A percentile compares a stretch with the other conserved stretches of the same genome.
Conservation (phyloP, 92 coral and sea anemone genomes). For the Epizoanthus illoricatus region DNA sequence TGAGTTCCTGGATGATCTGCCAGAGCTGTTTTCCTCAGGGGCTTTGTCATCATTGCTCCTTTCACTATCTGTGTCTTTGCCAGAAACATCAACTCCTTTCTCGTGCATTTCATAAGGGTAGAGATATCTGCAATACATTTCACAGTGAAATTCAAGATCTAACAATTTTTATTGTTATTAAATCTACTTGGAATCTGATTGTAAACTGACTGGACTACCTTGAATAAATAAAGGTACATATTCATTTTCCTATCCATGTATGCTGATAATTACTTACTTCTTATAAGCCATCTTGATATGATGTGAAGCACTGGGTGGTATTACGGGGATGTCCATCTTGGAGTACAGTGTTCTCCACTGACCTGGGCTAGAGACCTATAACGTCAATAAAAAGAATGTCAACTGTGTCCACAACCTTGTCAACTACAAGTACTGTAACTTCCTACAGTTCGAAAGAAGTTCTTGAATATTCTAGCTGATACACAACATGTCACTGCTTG, state of each 20-base stretch:
- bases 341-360: slow-evolving; percentile 87
- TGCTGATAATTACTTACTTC: slow-evolving; percentile 54
- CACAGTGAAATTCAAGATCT: not conserved
- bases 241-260: too few species aligned
- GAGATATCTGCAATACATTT: slow-evolving; percentile 62
- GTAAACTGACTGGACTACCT: not conserved
- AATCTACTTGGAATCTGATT: not conserved
- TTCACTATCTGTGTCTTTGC: slow-evolving; percentile 45
- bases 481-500: too few species aligned
- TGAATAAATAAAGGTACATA: not conserved
- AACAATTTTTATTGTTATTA: not conserved
- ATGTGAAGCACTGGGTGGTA: slow-evolving; percentile 96
- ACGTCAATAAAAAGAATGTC: slow-evolving; percentile 4
- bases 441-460: too few species aligned
- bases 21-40: slow-evolving; percentile 37
- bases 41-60: slow-evolving; percentile 42
- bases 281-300: slow-evolving; percentile 98
- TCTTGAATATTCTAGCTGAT: too few species aligned
- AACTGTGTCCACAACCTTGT: slow-evolving; percentile 6
- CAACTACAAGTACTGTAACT: not conserved
- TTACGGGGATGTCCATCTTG: slow-evolving; percentile 90
- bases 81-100: slow-evolving; percentile 34
- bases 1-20: slow-evolving; percentile 34
- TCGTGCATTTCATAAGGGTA: slow-evolving; percentile 83
- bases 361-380: slow-evolving; percentile 6